phyloP scores from a whole-genome alignment of 1,140 invertebrate genomes.

The Heliconius nattereri region DNA sequence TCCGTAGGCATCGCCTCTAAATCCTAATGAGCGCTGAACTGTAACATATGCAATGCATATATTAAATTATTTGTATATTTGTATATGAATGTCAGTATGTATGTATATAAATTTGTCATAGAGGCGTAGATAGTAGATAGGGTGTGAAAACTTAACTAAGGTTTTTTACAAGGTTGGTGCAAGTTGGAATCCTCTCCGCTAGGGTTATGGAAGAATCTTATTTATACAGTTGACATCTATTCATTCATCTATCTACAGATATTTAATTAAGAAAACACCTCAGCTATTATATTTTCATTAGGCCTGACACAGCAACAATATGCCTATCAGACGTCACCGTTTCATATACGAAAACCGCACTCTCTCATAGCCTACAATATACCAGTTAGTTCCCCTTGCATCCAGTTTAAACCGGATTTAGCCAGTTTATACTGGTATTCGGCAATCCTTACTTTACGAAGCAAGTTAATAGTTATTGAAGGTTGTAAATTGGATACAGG shows the following conservation, averaged over 20 bases:
- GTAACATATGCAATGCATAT: conserved; percentile 25
- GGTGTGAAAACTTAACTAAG: too few species aligned
- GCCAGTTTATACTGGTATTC: conserved; percentile 60
- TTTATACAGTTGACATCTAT: too few species aligned
- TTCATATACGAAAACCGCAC: conserved; percentile 70
- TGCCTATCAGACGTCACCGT: conserved; percentile 66
- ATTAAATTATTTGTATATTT: neutral
- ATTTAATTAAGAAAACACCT: conserved; percentile 1
- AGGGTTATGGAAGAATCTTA: too few species aligned
- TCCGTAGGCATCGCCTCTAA: conserved; percentile 32
- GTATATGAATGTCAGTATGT: neutral
- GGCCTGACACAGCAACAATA: conserved; percentile 40
- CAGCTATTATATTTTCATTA: too few species aligned
- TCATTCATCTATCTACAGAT: neutral
- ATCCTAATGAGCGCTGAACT: conserved; percentile 39
- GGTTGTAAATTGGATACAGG: conserved; percentile 54
- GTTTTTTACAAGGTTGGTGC: too few species aligned
- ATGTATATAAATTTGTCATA: neutral
- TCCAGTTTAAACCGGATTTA: conserved; percentile 63
- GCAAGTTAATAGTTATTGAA: conserved; percentile 44
- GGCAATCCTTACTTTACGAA: conserved; percentile 48
- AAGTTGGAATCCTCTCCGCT: too few species aligned
- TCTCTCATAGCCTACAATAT: conserved; percentile 70
- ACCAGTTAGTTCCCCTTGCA: conserved; percentile 72
- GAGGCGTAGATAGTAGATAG: neutral